Base-by-base conservation (phyloP, 2,797 vertebrate species). In the Anguilla anguilla region DNA sequence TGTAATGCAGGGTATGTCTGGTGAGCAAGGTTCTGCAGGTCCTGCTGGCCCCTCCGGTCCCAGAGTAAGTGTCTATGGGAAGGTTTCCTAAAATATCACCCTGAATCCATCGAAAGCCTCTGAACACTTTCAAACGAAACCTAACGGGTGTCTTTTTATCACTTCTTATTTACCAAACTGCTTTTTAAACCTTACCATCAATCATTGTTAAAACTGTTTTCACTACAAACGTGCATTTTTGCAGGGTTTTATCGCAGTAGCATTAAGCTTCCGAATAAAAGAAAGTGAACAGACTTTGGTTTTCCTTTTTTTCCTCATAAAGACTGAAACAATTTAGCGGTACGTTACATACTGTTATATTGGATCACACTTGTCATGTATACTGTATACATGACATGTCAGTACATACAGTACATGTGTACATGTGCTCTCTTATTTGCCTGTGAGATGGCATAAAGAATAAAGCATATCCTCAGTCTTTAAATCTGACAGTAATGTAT, bases 21-120 rank as follows among this genome's bases (percentile, higher is more conserved):
- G 99, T 89, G 99, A 99, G 89, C 94, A 95, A 94, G 99, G 99
- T 93, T 0, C 97, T 93, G 90, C 98, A 93, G 99, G 99, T 92
- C 1, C 93, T 46, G 55, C 88, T 0, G 99, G 99, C 92, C 94
- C 96, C 22, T 84, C 98, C 94, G 99, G 99, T 93, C 97, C 98
- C 91, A 97, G 99, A 97, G 99, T 99, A 95, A 92, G 98, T 96
- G 67, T 79, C 90, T 46, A 51, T 22, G 28, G 11, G 69, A 35
- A 43, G 39, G 39, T 35, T 43, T 77, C 43, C 31, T 72, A 11
- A 11, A 77, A 77, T 13, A 74, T 35, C 9, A 39, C 28, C 28
- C 15, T 74, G 31, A 13, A 72, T 10, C n/a, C 69, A 10, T 28
- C n/a, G 1, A 72, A 9, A 69, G 1, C 6, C 64, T 28, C 6